Conservation (phyloP, 2,113 vertebrate genomes). For the Pampusana beccarii region DNA sequence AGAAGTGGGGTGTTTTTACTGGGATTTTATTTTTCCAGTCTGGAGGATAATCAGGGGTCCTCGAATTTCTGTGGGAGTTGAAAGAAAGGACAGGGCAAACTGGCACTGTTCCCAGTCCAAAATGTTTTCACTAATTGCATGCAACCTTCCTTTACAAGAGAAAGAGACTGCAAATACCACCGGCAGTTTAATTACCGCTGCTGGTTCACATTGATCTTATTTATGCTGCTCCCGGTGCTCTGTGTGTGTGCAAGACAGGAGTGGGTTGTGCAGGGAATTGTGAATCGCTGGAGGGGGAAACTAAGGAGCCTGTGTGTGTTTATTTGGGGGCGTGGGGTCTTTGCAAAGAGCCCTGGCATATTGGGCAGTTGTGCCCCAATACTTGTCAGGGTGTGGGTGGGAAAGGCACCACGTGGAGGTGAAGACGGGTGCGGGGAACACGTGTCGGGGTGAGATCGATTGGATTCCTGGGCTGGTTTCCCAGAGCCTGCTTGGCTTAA, state of each 20-base stretch:
- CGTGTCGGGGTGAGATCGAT: fast-evolving
- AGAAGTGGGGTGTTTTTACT: not conserved
- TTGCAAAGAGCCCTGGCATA: not conserved
- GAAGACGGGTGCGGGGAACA: not conserved
- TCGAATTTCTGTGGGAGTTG: constrained; percentile 57
- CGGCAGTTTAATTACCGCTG: constrained; percentile 48
- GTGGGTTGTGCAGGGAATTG: not conserved
- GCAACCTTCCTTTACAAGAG: constrained; percentile 46
- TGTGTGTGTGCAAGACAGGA: not conserved
- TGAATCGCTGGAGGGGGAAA: not conserved
- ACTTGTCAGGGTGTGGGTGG: fast-evolving
- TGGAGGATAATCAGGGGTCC: constrained; percentile 48
- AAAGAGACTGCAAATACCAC: constrained; percentile 38
- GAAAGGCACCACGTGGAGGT: fast-evolving
- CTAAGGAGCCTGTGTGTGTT: fast-evolving
- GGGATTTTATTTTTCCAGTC: constrained; percentile 16
- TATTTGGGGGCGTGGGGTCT: not conserved
- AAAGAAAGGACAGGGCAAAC: constrained; percentile 64
- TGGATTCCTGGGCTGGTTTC: not conserved
- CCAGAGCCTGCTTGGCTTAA: not conserved
- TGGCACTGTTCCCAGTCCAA: constrained; percentile 61
- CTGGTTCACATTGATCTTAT: constrained; percentile 47
- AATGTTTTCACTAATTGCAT: constrained; percentile 67
- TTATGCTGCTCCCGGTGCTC: not conserved
- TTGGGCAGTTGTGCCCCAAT: fast-evolving